Percentiles rank a stretch among this genome's conserved stretches.
Evolutionary conservation across 2,113 vertebrate genomes (phyloP).

Genomic region (Alouatta palliata): DNA sequence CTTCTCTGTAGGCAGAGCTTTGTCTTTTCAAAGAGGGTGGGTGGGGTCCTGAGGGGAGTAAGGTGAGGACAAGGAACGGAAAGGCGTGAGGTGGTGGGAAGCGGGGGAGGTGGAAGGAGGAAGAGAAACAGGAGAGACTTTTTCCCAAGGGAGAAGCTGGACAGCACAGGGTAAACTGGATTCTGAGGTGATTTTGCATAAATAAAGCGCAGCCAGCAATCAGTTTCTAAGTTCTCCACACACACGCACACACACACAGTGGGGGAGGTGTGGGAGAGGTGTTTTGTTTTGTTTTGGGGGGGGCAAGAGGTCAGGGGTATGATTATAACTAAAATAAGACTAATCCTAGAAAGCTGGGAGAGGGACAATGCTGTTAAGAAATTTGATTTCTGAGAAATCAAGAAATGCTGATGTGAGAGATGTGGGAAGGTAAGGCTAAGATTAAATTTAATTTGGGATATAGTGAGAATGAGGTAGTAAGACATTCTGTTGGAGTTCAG

Average conservation of each 20-base stretch:
- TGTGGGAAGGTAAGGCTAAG: background rate
- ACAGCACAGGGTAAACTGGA: slow-evolving; percentile 92
- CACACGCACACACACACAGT: slow-evolving; percentile 91
- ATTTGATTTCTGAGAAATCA: background rate
- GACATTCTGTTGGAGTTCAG: background rate
- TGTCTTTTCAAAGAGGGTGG: slow-evolving; percentile 89
- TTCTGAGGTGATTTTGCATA: slow-evolving; percentile 99
- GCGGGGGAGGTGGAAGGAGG: slow-evolving; percentile 56
- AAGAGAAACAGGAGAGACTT: slow-evolving; percentile 80
- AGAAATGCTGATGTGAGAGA: background rate
- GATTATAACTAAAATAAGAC: background rate
- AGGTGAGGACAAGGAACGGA: slow-evolving; percentile 85
- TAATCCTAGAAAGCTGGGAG: background rate
- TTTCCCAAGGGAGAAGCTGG: slow-evolving; percentile 90
- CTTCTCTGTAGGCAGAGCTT: slow-evolving; percentile 93
- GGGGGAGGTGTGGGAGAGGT: slow-evolving; percentile 86
- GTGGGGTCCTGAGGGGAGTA: slow-evolving; percentile 71
- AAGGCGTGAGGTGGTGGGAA: slow-evolving; percentile 69
- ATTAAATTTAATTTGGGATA: background rate
- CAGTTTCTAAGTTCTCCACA: slow-evolving; percentile 96
- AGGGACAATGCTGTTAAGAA: background rate
- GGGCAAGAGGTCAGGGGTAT: background rate
- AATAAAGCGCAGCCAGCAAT: slow-evolving; percentile 96
- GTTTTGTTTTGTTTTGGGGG: slow-evolving; percentile 57
- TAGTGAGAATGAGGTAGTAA: background rate